A percentile compares a stretch with the other conserved stretches of the same genome.
Evolutionary conservation across 2,888 invertebrate genomes (phyloP).

Genomic region (Lepidonotus clava): DNA sequence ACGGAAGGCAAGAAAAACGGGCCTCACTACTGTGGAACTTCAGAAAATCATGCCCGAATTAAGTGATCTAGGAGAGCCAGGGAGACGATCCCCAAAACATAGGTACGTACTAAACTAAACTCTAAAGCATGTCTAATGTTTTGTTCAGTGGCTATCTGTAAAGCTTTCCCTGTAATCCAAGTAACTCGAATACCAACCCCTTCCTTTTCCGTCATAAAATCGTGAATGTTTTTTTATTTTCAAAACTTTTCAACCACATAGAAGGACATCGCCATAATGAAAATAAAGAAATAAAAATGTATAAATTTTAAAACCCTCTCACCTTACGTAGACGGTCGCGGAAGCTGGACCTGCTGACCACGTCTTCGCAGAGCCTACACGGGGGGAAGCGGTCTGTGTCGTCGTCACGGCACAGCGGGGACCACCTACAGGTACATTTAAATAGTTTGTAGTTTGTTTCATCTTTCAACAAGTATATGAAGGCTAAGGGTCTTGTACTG

Average conservation of each 20-base stretch:
- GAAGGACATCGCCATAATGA: no score
- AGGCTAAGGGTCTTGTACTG: no score
- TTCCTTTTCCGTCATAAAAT: no score
- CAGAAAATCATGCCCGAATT: constrained; percentile 79
- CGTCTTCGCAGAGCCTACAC: constrained; percentile 61
- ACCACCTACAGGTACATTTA: constrained; percentile 14
- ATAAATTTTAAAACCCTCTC: neutral
- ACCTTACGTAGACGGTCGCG: constrained; percentile 69
- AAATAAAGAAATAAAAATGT: no score
- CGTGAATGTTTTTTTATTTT: no score
- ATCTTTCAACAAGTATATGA: no score
- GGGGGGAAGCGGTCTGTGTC: constrained; percentile 67
- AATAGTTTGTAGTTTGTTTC: no score
- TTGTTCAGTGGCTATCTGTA: no score
- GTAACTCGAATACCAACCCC: no score
- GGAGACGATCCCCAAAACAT: constrained; percentile 17
- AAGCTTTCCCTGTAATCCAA: no score
- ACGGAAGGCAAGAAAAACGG: constrained; percentile 78
- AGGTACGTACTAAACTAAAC: neutral
- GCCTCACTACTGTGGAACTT: constrained; percentile 78
- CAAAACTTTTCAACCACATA: no score
- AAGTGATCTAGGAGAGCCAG: constrained; percentile 59
- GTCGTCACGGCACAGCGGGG: constrained; percentile 1
- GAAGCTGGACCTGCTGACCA: constrained; percentile 73
- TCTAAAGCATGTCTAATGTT: no score